Percentiles rank a stretch among this genome's conserved stretches.
These are phyloP conservation scores for Ophiothrix spiculata DNA, from an alignment of 35 echinoderm and acorn worm genomes.

Conservation along the genomic window DNA sequence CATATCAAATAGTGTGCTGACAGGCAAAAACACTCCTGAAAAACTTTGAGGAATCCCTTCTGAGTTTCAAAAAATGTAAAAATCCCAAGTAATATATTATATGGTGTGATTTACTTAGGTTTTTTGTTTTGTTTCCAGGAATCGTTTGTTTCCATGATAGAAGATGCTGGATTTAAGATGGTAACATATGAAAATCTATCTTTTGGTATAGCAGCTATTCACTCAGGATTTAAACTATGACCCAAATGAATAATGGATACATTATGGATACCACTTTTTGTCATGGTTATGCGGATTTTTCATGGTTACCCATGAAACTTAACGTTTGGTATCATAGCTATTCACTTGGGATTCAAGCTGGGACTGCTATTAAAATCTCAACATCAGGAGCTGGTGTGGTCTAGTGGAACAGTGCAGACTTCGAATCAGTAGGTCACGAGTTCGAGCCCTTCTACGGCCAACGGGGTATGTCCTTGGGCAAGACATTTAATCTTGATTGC, in stretches of 20 bases:
- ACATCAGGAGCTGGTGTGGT: not conserved
- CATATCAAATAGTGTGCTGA: no score
- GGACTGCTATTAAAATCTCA: not conserved
- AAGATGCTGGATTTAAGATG: slow-evolving; percentile 74
- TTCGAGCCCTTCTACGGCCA: no score
- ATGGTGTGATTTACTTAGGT: not conserved
- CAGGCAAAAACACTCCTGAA: no score
- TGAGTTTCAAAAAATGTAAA: no score
- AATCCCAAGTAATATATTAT: not conserved
- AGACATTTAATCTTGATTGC: no score
- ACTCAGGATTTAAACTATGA: slow-evolving; percentile 94
- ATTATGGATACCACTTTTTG: not conserved
- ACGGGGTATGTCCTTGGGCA: no score
- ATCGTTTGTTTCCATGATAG: slow-evolving; percentile 80
- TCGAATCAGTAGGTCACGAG: not conserved
- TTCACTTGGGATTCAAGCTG: not conserved
- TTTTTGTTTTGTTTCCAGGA: slow-evolving; percentile 49
- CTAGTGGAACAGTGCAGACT: not conserved
- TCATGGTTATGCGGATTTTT: no score
- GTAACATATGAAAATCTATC: slow-evolving; percentile 87
- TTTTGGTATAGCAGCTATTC: slow-evolving; percentile 80
- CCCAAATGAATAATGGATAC: no score
- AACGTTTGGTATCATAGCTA: not conserved
- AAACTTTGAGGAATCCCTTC: no score
- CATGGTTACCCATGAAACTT: not conserved